Base-by-base conservation (phyloP, 2,888 invertebrate genomes). In the Drosophila gaucha region DNA sequence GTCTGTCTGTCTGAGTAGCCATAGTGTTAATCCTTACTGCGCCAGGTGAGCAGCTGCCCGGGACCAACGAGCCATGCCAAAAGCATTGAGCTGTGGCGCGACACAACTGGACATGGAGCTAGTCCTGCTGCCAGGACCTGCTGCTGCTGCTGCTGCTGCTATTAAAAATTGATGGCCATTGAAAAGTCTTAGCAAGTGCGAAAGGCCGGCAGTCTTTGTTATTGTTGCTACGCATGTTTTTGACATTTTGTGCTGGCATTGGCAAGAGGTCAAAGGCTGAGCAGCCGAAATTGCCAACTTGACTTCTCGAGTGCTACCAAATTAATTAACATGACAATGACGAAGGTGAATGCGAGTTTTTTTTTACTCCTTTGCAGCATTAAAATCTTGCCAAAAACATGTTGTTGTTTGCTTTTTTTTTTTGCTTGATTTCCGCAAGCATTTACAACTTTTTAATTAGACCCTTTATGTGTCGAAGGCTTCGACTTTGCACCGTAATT, bases 321-420 rank as follows among this genome's bases (percentile, higher is more conserved):
- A 89, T 88, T 86, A 86, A 88, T 86, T 88, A 86, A 78, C 89
- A 87, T 87, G 86, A 86, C 89, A 88, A 86, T 86, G 89, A 86
- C 86, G 86, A 88, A 89, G 86, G 86, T 86, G 89, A 89, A 87
- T 87, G 85, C 86, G 69, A 80, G 74, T 83, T 88, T 80, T 88
- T 86, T 83, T 86, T 63, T 44, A 38, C 33, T 46, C 31, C 51
- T 58, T 56, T 22, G 5, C 39, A 44, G 46, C 51, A 51, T 57
- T 62, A 31, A 50, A 77, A 67, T 49, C 62, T 39, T 31, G 8
- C 50, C 60, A n/a, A n/a, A n/a, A n/a, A n/a, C 12, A 50, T 50
- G 35, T 20, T 51, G 47, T 46, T 43, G 22, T 39, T n/a, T 35
- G 24, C 0, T 36, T 18, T n/a, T 41, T 44, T 41, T 47, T 41